Base-by-base conservation (phyloP, 92 coral and sea anemone species). In the Scolanthus callimorphus region DNA sequence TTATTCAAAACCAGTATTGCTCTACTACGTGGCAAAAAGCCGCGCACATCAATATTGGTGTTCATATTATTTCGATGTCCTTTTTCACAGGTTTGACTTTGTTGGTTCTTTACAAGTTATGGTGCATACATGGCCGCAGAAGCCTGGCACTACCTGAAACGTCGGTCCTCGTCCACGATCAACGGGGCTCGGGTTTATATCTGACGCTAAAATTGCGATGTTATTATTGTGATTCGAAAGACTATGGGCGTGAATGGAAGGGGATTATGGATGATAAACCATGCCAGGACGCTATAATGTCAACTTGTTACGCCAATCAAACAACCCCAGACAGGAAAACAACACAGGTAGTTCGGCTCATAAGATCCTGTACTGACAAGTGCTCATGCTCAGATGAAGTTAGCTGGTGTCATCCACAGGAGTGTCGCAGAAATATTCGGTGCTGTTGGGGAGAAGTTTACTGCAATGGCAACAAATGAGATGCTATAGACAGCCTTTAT, bases 381-480 rank as follows among this genome's bases (percentile, higher is more conserved):
- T 87, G 96, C 67, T 59, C 71, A 29, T 87, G 96, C 37, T 55
- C 85, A 8, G 96, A 87, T 46, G 86, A 67, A n/a, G 59, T 44
- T n/a, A 85, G 90, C 0, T 87, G 96, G 96, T 87, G 96, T 50
- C 28, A 43, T n/a, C 76, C 78, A 21, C 26, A 69, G 17, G 67
- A 72, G 4, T 87, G 96, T 41, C 17, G 59, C 27, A 39, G 47
- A 45, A 57, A 72, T 57, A 65, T 82, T 2, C 82, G 59, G 31
- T 87, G 96, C 55, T 87, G 96, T 39, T 87, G 90, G 96, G 86
- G 78, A 15, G 59, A 46, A 3, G 96, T 69, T 0, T 81, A 71
- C 38, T 86, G 95, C n/a, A 67, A 45, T 8, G 56, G 60, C 38
- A 19, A 31, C 9, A 44, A 30, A n/a, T n/a, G n/a, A n/a, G n/a